phyloP scores from a whole-genome alignment of 30 jellyfish, hydroid and myxozoan species.

The Pseudorhiza aurosa region DNA sequence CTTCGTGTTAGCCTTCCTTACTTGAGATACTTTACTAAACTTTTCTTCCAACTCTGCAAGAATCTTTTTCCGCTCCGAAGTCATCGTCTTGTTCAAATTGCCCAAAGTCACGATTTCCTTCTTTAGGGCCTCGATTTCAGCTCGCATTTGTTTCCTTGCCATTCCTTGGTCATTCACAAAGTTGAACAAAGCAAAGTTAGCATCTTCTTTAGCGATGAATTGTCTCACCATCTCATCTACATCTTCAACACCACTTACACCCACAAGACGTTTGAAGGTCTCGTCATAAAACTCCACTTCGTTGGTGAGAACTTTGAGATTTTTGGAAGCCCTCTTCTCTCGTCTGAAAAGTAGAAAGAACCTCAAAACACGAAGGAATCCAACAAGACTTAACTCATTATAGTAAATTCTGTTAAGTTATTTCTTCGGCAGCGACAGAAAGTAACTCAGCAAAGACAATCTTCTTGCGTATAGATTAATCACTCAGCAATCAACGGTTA shows the following conservation, averaged over 20 bases:
- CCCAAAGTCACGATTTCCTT: constrained; percentile 43
- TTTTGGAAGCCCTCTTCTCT: constrained; percentile 56
- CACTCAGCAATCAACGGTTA: no score
- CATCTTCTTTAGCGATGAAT: constrained; percentile 73
- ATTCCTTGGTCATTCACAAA: constrained; percentile 84
- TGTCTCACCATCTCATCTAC: constrained; percentile 78
- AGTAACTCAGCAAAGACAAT: no score
- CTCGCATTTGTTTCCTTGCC: constrained; percentile 54
- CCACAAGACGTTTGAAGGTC: constrained; percentile 73
- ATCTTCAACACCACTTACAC: constrained; percentile 73
- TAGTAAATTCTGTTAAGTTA: no score
- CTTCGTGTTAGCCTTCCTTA: not conserved
- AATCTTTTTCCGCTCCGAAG: constrained; percentile 47
- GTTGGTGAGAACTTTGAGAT: constrained; percentile 48
- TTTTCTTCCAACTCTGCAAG: constrained; percentile 54
- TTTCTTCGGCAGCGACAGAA: no score
- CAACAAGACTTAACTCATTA: not conserved
- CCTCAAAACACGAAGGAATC: not conserved
- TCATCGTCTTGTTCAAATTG: constrained; percentile 29
- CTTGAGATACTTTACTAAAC: constrained; percentile 3
- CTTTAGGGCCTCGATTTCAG: constrained; percentile 41
- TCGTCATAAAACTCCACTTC: constrained; percentile 80
- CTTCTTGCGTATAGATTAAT: no score
- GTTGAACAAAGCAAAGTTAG: constrained; percentile 82
- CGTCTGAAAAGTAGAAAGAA: constrained; percentile 11